Conservation (phyloP, 2,888 invertebrate species). For the Lutraria lutraria region DNA sequence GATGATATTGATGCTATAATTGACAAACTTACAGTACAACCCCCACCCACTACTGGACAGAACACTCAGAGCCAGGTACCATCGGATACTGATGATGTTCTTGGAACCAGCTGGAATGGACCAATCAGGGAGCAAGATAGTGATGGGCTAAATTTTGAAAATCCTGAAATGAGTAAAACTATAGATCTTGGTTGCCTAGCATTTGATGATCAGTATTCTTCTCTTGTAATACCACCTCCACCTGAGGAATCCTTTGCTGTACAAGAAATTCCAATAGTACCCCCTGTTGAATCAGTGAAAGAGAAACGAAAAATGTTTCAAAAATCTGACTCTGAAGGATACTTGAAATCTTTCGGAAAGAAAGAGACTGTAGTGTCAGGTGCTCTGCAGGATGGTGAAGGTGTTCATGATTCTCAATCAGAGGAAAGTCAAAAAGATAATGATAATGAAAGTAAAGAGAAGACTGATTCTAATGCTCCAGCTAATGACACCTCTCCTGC, state of each 20-base stretch:
- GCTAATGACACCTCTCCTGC: conserved; percentile 77
- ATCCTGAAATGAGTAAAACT: conserved; percentile 61
- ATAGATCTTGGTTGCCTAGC: conserved; percentile 59
- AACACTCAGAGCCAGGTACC: neutral
- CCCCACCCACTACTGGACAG: conserved; percentile 88
- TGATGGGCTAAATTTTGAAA: conserved; percentile 56
- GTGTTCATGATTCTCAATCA: conserved; percentile 24
- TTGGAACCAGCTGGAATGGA: conserved; percentile 62
- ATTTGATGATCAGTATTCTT: conserved; percentile 77
- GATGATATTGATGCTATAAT: conserved; percentile 93
- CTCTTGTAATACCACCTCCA: conserved; percentile 83
- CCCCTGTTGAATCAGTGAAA: conserved; percentile 74
- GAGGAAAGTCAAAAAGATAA: neutral
- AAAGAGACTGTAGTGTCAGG: neutral
- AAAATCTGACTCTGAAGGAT: conserved; percentile 41
- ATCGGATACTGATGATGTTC: conserved; percentile 48
- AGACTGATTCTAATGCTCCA: conserved; percentile 25
- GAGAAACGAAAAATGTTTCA: conserved; percentile 68
- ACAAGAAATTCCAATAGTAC: conserved; percentile 78
- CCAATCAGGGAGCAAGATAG: conserved; percentile 43
- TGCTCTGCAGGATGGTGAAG: conserved; percentile 4
- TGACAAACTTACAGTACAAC: conserved; percentile 93
- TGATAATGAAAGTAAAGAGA: conserved; percentile 13
- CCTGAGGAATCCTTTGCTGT: conserved; percentile 69
- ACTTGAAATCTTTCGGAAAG: conserved; percentile 43